Evolutionary conservation across 2,113 vertebrate genomes (phyloP).

Genomic region (Oncorhynchus tshawytscha): DNA sequence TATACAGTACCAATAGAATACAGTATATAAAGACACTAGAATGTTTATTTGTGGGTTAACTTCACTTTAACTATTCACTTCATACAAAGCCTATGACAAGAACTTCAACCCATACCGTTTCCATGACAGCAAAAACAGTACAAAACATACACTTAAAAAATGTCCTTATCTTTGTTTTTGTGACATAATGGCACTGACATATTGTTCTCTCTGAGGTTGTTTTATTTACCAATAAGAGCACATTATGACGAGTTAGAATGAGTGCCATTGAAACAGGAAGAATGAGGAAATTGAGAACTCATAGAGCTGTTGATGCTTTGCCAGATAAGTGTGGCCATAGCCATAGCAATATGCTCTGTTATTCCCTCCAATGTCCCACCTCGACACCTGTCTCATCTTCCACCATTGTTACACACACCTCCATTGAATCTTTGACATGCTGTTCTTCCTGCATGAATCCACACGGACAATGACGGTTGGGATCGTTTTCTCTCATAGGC

Average conservation of each 20-base stretch:
- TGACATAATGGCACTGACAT: slow-evolving; percentile 8
- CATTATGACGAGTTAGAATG: not conserved
- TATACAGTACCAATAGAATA: not conserved
- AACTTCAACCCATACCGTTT: slow-evolving; percentile 12
- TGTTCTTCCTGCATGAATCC: slow-evolving; percentile 47
- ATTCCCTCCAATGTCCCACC: slow-evolving; percentile 38
- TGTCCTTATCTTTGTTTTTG: slow-evolving; percentile 36
- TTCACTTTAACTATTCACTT: too few relatives aligned
- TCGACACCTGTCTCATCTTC: slow-evolving; percentile 69
- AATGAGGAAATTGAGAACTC: slow-evolving; percentile 22
- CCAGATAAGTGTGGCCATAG: slow-evolving; percentile 58
- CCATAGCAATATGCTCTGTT: slow-evolving; percentile 60
- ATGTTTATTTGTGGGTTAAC: not conserved
- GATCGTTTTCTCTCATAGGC: slow-evolving; percentile 44
- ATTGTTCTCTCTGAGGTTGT: slow-evolving; percentile 14
- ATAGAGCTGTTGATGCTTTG: slow-evolving; percentile 53
- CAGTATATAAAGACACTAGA: not conserved
- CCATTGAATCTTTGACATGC: slow-evolving; percentile 28
- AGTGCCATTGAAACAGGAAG: slow-evolving; percentile 10
- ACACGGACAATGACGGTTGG: slow-evolving; percentile 43
- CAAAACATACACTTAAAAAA: not conserved
- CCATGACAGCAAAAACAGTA: slow-evolving; percentile 40
- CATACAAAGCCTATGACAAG: too few relatives aligned
- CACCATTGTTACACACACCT: slow-evolving; percentile 50
- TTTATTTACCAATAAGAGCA: slow-evolving; percentile 24